These are phyloP conservation scores for Drosophila asahinai DNA, from an alignment of 1,140 invertebrate genomes.

Conservation along the genomic window DNA sequence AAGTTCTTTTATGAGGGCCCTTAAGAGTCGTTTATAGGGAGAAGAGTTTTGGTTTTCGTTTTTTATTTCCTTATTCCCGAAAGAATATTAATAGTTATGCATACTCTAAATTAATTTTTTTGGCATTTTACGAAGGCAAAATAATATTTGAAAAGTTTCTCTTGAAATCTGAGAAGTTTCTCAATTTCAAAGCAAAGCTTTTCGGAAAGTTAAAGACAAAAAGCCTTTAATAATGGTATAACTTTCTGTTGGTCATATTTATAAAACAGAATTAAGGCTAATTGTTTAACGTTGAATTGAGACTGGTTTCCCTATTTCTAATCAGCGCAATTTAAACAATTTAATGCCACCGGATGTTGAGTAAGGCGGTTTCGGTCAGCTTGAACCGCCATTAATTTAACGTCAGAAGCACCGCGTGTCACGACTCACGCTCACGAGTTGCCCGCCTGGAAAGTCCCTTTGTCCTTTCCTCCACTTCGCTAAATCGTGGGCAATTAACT, in stretches of 20 bases:
- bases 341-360: constrained; percentile 2
- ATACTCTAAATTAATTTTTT: background rate
- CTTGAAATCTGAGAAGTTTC: background rate
- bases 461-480: constrained; percentile 38
- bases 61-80: background rate
- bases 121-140: background rate
- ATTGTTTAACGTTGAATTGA: background rate
- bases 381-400: constrained; percentile 42
- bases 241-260: background rate
- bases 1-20: background rate
- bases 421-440: constrained; percentile 13
- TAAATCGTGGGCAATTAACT: constrained; percentile 83
- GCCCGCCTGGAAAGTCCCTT: constrained; percentile 8
- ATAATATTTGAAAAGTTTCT: background rate
- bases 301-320: background rate
- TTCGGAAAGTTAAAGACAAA: background rate
- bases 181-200: background rate
- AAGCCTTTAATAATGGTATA: background rate
- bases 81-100: background rate
- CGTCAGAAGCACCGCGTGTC: constrained; percentile 43
- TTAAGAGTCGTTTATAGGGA: background rate
- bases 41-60: background rate
- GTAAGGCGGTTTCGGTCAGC: constrained; percentile 12
- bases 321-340: constrained; percentile 12
- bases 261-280: too few relatives aligned